Conservation (phyloP, 2,797 vertebrate genomes). For the Anguilla obscura region DNA sequence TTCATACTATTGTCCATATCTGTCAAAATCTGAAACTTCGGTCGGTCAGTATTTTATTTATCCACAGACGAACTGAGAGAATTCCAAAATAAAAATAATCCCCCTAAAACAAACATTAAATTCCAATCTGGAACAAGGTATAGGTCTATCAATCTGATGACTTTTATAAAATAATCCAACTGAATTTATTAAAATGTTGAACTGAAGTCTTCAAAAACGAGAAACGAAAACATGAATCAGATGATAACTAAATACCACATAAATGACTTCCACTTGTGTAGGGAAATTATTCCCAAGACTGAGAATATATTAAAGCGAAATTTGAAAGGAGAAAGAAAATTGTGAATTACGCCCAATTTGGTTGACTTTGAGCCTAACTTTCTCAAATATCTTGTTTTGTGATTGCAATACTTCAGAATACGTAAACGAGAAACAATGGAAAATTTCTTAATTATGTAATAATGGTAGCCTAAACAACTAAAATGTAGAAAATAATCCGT, state of each 20-base stretch:
- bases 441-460: background rate
- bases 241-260: background rate
- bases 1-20: background rate
- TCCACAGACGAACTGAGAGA: background rate
- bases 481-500: background rate
- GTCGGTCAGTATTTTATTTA: background rate
- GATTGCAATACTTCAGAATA: background rate
- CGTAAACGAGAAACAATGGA: background rate
- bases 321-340: background rate
- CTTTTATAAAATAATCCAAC: background rate
- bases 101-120: background rate
- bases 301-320: background rate
- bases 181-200: background rate
- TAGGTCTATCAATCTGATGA: background rate
- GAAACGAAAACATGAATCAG: background rate
- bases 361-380: background rate
- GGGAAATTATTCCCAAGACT: background rate
- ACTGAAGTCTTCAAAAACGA: background rate
- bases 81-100: background rate
- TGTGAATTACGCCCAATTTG: background rate
- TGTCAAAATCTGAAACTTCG: constrained; percentile 2
- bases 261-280: background rate
- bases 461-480: background rate
- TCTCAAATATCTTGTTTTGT: background rate
- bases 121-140: background rate